A percentile compares a stretch with the other conserved stretches of the same genome.
These are phyloP conservation scores for Mohoua ochrocephala DNA, from an alignment of 2,113 vertebrate genomes.

Conservation along the genomic window DNA sequence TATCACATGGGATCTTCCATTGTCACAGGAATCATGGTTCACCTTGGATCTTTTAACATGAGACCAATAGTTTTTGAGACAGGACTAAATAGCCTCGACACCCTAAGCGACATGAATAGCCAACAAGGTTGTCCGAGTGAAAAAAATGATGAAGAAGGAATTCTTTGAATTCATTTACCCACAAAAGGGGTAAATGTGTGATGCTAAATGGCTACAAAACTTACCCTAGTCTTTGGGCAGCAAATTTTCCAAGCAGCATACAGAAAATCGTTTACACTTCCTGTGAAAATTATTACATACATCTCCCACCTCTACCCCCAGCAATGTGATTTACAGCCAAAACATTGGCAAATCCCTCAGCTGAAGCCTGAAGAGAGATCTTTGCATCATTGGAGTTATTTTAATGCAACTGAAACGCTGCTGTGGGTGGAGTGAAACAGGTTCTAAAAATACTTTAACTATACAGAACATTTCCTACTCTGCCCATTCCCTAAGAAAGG, in stretches of 20 bases:
- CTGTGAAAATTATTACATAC: neutral
- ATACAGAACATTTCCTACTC: neutral
- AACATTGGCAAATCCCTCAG: neutral
- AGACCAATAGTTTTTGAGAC: neutral
- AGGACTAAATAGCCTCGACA: neutral
- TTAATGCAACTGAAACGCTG: neutral
- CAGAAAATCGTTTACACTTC: neutral
- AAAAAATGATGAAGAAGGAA: neutral
- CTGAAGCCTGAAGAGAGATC: neutral
- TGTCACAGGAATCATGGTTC: neutral
- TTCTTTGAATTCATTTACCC: neutral
- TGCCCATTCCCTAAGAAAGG: neutral
- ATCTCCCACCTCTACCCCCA: neutral
- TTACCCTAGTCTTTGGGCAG: neutral
- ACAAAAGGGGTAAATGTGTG: neutral
- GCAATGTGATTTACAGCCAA: neutral
- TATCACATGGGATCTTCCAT: neutral
- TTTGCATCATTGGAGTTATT: neutral
- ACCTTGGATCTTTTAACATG: neutral
- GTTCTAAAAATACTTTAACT: neutral
- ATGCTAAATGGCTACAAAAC: neutral
- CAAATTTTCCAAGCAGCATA: neutral
- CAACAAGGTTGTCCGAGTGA: fast-evolving
- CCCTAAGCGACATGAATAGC: neutral
- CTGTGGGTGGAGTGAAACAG: neutral